phyloP scores from a whole-genome alignment of 2,113 vertebrate genomes.

The Mormyrus lacerda region DNA sequence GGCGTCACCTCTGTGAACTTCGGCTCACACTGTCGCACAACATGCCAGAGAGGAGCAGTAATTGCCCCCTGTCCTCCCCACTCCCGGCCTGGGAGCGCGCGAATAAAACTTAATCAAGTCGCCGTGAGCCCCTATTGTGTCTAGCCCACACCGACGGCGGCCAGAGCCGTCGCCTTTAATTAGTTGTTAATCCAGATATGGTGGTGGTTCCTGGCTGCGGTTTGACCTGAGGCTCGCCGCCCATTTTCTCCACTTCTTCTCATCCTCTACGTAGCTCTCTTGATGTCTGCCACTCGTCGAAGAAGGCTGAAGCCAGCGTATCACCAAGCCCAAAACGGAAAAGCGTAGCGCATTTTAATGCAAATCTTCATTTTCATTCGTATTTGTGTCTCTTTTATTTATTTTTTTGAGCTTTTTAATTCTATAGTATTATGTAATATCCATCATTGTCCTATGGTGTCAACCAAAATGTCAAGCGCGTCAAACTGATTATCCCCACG shows the following conservation, averaged over 20 bases:
- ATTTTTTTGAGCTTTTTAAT: background rate
- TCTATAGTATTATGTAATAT: background rate
- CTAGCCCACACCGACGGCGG: background rate
- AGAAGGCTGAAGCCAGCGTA: background rate
- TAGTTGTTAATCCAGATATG: background rate
- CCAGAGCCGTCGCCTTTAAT: background rate
- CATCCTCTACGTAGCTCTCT: background rate
- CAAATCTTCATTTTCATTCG: background rate
- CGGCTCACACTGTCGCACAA: constrained; percentile 39
- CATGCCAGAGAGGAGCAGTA: constrained; percentile 39
- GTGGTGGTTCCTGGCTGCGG: background rate
- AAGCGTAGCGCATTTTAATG: background rate
- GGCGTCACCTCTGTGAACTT: constrained; percentile 40
- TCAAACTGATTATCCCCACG: background rate
- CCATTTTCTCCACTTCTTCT: background rate
- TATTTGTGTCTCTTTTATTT: background rate
- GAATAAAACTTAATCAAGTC: background rate
- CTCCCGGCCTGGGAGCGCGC: background rate
- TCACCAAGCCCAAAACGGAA: background rate
- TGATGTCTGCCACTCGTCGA: background rate
- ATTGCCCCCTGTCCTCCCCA: constrained; percentile 28
- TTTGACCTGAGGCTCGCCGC: background rate
- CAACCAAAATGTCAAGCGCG: background rate
- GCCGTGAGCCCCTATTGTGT: background rate
- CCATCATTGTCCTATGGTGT: background rate